phyloP scores from a whole-genome alignment of 2,113 vertebrate genomes.

The Chitala chitala region DNA sequence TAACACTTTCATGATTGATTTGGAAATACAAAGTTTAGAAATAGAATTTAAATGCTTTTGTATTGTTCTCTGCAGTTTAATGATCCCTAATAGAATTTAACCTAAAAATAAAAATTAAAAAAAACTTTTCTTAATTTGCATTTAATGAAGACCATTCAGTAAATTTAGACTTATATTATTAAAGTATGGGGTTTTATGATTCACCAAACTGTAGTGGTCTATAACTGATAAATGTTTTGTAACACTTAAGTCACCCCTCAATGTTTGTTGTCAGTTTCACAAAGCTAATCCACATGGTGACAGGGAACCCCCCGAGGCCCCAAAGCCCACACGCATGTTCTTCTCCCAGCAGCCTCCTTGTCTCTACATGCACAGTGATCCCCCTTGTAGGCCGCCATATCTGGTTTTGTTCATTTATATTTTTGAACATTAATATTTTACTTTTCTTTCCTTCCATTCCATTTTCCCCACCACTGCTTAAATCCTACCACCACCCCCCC shows the following conservation, averaged over 20 bases:
- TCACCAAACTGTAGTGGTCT: no score
- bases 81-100: no score
- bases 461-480: slow-evolving; percentile 73
- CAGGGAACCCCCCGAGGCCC: not conserved
- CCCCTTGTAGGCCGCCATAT: slow-evolving; percentile 66
- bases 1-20: not conserved
- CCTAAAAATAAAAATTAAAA: no score
- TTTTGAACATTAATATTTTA: slow-evolving; percentile 82
- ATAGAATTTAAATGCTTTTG: not conserved
- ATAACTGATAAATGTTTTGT: no score
- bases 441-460: slow-evolving; percentile 81
- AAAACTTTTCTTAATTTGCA: no score
- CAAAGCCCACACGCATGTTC: slow-evolving; percentile 39
- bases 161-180: no score
- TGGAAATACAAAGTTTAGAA: not conserved
- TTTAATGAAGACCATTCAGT: no score
- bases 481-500: slow-evolving; percentile 71
- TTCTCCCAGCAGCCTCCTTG: slow-evolving; percentile 33
- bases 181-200: no score
- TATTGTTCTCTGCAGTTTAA: no score
- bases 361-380: slow-evolving; percentile 48
- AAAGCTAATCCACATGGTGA: not conserved
- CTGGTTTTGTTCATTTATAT: slow-evolving; percentile 72
- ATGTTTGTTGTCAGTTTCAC: not conserved
- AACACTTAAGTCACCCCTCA: not conserved